Conservation (phyloP, 2,797 vertebrate species). For the Salmo trutta region DNA sequence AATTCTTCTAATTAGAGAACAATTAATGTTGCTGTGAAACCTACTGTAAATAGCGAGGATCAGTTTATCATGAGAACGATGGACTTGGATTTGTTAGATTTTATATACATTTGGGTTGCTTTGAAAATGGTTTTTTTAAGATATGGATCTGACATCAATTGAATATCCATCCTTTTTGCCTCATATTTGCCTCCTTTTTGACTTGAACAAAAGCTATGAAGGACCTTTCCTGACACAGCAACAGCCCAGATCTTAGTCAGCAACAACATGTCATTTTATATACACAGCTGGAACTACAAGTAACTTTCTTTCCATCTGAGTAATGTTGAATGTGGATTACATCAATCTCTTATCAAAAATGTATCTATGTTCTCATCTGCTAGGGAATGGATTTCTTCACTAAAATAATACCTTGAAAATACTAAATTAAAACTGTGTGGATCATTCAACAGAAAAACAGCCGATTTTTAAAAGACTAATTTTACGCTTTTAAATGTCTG, state of each 20-base stretch:
- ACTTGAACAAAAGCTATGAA: no score
- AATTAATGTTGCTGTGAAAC: background rate
- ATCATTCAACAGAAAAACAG: background rate
- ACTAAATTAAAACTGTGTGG: background rate
- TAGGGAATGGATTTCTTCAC: background rate
- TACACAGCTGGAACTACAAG: no score
- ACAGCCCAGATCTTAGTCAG: no score
- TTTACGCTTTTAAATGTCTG: background rate
- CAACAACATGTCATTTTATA: no score
- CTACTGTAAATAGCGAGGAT: no score
- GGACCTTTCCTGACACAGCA: no score
- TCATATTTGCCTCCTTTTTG: no score
- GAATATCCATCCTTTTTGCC: no score
- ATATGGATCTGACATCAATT: background rate
- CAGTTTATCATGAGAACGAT: no score
- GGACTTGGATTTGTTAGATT: no score
- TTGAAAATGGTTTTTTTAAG: background rate
- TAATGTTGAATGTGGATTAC: no score
- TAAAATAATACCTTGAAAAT: background rate
- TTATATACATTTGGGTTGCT: background rate
- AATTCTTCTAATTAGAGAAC: background rate
- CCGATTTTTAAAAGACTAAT: background rate
- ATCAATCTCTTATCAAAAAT: background rate
- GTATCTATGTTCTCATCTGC: background rate
- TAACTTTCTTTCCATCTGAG: no score